Conservation (phyloP, 2,888 invertebrate species). For the Blastobasis lacticolella region DNA sequence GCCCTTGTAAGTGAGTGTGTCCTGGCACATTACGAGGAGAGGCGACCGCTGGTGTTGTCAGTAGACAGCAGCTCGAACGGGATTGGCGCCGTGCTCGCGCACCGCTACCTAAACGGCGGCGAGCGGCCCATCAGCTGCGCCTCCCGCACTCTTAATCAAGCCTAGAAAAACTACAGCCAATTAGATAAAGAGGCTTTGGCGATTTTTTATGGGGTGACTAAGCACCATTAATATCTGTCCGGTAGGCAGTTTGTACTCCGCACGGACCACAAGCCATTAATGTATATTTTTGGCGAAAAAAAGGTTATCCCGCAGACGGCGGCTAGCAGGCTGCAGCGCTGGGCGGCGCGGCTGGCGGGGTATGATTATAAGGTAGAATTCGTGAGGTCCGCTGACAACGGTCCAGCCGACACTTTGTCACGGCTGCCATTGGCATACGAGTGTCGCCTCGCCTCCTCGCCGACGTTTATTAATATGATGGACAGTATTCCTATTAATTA, state of each 20-base stretch:
- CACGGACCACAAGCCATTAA: slow-evolving; percentile 43
- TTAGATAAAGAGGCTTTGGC: slow-evolving; percentile 19
- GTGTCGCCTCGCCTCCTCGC: neutral
- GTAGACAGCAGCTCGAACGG: slow-evolving; percentile 15
- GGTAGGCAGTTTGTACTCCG: slow-evolving; percentile 24
- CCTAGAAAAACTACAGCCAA: neutral
- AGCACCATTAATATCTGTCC: slow-evolving; percentile 20
- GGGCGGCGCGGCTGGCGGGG: slow-evolving; percentile 26
- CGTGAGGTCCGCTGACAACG: slow-evolving; percentile 11
- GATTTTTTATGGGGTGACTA: slow-evolving; percentile 18
- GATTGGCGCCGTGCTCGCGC: slow-evolving; percentile 14
- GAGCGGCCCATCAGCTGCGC: slow-evolving; percentile 18
- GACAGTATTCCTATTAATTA: neutral
- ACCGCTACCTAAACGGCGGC: slow-evolving; percentile 10
- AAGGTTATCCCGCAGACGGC: slow-evolving; percentile 25
- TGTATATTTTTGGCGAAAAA: slow-evolving; percentile 28
- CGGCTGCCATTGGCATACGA: slow-evolving; percentile 9
- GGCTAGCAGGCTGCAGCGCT: slow-evolving; percentile 27
- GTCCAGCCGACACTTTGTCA: slow-evolving; percentile 18
- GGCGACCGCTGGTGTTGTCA: slow-evolving; percentile 7
- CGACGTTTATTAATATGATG: neutral
- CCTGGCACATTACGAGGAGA: slow-evolving; percentile 10
- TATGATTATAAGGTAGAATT: slow-evolving; percentile 24
- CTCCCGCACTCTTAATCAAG: slow-evolving; percentile 11
- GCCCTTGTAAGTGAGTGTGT: slow-evolving; percentile 4